Percentiles rank a stretch among this genome's conserved stretches.
Conservation (phyloP, 2,797 vertebrate genomes). For the Bryconaethiops microstoma region DNA sequence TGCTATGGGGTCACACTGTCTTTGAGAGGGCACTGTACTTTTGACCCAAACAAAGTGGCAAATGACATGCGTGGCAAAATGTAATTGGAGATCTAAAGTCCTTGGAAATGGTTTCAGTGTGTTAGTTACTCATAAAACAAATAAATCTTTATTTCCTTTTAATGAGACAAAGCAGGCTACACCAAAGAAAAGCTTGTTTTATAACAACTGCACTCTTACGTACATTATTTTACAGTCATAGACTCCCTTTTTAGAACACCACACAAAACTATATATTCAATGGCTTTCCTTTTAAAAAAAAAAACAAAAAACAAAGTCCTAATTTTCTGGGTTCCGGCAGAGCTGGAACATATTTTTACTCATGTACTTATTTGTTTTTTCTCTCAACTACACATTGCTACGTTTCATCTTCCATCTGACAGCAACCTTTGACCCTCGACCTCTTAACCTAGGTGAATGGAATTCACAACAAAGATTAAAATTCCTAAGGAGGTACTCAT, state of each 20-base stretch:
- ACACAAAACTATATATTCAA: slow-evolving; percentile 82
- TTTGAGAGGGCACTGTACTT: slow-evolving; percentile 56
- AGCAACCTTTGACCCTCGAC: slow-evolving; percentile 72
- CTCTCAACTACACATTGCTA: slow-evolving; percentile 60
- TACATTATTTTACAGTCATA: slow-evolving; percentile 80
- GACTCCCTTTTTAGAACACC: slow-evolving; percentile 80
- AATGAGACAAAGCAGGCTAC: slow-evolving; percentile 83
- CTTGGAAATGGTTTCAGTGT: slow-evolving; percentile 40
- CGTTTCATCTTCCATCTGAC: slow-evolving; percentile 60
- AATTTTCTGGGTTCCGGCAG: slow-evolving; percentile 55
- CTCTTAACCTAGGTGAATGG: slow-evolving; percentile 68
- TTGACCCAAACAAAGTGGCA: neutral
- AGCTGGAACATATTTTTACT: slow-evolving; percentile 58
- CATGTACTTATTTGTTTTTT: slow-evolving; percentile 59
- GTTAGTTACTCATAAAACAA: slow-evolving; percentile 69
- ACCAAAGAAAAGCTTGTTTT: slow-evolving; percentile 75
- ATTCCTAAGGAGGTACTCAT: slow-evolving; percentile 72
- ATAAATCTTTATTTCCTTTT: slow-evolving; percentile 70
- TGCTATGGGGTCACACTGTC: slow-evolving; percentile 57
- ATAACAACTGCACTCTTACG: slow-evolving; percentile 84
- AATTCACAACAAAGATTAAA: slow-evolving; percentile 81
- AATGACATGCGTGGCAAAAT: slow-evolving; percentile 43
- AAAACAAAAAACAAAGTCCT: slow-evolving; percentile 50
- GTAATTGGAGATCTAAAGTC: slow-evolving; percentile 44
- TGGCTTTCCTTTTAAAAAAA: slow-evolving; percentile 77